Percentiles rank a stretch among this genome's conserved stretches.
phyloP scores from a whole-genome alignment of 2,888 invertebrate species.

The Cyclophora albipunctata region DNA sequence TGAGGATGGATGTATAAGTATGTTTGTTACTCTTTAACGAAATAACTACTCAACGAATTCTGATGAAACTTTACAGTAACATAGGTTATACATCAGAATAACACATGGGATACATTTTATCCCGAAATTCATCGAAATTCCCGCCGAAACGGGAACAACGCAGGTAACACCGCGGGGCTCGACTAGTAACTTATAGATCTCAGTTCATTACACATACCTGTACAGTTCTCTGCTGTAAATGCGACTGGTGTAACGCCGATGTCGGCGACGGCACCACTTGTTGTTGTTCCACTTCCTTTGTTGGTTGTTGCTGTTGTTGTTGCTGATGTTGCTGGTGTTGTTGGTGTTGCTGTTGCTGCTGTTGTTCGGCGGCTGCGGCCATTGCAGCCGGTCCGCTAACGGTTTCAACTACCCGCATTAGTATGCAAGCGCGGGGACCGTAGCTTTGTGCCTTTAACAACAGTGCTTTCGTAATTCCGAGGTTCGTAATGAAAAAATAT shows the following conservation, averaged over 20 bases:
- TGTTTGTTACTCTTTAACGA: too few species aligned
- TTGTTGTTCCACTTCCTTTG: constrained; percentile 12
- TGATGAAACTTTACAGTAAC: too few species aligned
- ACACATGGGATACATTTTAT: too few species aligned
- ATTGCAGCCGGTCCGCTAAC: constrained; percentile 77
- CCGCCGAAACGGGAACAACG: too few species aligned
- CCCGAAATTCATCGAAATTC: too few species aligned
- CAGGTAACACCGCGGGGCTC: too few species aligned
- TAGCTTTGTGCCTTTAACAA: constrained; percentile 89
- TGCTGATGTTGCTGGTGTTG: constrained; percentile 15
- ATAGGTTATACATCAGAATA: too few species aligned
- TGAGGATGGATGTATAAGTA: too few species aligned
- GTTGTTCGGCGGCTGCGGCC: constrained; percentile 32
- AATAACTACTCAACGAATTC: too few species aligned
- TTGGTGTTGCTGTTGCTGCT: constrained; percentile 25
- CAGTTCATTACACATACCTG: constrained; percentile 38
- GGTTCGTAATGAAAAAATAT: too few species aligned
- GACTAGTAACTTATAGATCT: too few species aligned
- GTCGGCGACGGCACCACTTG: constrained; percentile 27
- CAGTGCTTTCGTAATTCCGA: too few species aligned
- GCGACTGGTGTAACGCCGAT: constrained; percentile 77
- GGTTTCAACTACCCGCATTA: constrained; percentile 97
- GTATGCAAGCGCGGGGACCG: constrained; percentile 95
- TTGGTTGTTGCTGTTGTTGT: constrained; percentile 10
- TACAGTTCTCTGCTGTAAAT: constrained; percentile 80